These are phyloP conservation scores for Lytechinus pictus DNA, from an alignment of 35 echinoderm and acorn worm genomes.

Conservation along the genomic window DNA sequence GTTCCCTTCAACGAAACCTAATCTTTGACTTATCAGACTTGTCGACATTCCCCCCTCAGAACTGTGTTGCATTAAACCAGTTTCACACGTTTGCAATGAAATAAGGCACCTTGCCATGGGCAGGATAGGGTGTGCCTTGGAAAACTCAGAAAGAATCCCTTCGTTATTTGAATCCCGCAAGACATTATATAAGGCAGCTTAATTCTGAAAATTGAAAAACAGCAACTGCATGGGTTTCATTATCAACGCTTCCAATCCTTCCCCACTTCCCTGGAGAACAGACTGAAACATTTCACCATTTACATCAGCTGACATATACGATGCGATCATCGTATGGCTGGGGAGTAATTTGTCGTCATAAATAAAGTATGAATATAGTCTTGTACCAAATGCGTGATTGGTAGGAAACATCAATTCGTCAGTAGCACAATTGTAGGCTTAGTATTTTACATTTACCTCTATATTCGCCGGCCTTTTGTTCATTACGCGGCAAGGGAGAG, in stretches of 20 bases:
- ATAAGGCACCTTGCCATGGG: not conserved
- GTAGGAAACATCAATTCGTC: not conserved
- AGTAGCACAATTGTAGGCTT: not conserved
- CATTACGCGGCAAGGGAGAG: too few relatives aligned
- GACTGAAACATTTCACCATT: constrained; percentile 1
- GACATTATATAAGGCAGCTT: not conserved
- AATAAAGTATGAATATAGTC: not conserved
- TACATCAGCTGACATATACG: not conserved
- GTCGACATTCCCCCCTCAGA: not conserved
- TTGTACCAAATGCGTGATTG: not conserved
- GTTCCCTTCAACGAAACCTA: not conserved
- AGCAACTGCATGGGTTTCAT: not conserved
- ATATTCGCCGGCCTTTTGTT: too few relatives aligned
- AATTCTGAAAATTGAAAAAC: constrained; percentile 14
- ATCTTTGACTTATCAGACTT: not conserved
- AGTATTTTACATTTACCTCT: too few relatives aligned
- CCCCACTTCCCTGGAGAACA: not conserved
- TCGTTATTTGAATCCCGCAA: not conserved
- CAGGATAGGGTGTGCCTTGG: not conserved
- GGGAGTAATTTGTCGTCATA: not conserved
- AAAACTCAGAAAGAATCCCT: not conserved
- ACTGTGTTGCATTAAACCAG: not conserved
- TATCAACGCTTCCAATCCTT: not conserved
- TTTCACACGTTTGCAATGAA: not conserved
- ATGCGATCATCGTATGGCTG: not conserved